Percentiles rank a stretch among this genome's conserved stretches.
Evolutionary conservation across 2,113 vertebrate species (phyloP).

Genomic region (Anolis sagrei): DNA sequence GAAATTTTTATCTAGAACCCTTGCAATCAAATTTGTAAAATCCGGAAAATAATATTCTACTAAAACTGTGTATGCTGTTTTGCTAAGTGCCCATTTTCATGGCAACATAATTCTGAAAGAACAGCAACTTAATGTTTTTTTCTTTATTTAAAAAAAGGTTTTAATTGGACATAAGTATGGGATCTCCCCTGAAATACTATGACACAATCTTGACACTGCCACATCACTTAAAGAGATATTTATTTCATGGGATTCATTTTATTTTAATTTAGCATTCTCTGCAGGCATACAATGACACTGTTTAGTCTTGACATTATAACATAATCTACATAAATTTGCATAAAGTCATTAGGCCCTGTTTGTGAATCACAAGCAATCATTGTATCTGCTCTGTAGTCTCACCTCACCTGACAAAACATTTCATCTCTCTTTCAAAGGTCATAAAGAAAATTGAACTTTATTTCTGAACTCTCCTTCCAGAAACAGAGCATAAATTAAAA

Average conservation of each 20-base stretch:
- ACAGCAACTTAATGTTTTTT: slow-evolving; percentile 24
- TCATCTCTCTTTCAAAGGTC: slow-evolving; percentile 31
- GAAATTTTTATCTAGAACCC: neutral
- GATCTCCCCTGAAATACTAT: slow-evolving; percentile 28
- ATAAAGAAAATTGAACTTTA: slow-evolving; percentile 17
- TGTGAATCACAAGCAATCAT: slow-evolving; percentile 26
- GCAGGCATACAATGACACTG: slow-evolving; percentile 41
- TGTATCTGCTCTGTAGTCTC: slow-evolving; percentile 7
- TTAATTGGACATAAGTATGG: slow-evolving; percentile 25
- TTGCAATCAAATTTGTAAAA: neutral
- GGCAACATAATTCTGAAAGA: neutral
- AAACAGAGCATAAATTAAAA: neutral
- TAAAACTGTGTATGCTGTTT: neutral
- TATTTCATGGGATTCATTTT: slow-evolving; percentile 45
- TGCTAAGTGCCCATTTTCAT: neutral
- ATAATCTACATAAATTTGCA: slow-evolving; percentile 62
- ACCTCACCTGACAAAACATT: slow-evolving; percentile 35
- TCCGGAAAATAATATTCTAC: neutral
- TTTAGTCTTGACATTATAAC: slow-evolving; percentile 55
- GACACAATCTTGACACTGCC: slow-evolving; percentile 18
- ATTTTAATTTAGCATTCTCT: slow-evolving; percentile 51
- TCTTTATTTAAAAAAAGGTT: neutral
- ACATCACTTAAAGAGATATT: slow-evolving; percentile 19
- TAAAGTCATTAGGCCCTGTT: slow-evolving; percentile 31
- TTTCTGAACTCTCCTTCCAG: neutral